Percentiles rank a stretch among this genome's conserved stretches.
These are phyloP conservation scores for Bombus soroeensis DNA, from an alignment of 1,140 invertebrate genomes.

Conservation along the genomic window DNA sequence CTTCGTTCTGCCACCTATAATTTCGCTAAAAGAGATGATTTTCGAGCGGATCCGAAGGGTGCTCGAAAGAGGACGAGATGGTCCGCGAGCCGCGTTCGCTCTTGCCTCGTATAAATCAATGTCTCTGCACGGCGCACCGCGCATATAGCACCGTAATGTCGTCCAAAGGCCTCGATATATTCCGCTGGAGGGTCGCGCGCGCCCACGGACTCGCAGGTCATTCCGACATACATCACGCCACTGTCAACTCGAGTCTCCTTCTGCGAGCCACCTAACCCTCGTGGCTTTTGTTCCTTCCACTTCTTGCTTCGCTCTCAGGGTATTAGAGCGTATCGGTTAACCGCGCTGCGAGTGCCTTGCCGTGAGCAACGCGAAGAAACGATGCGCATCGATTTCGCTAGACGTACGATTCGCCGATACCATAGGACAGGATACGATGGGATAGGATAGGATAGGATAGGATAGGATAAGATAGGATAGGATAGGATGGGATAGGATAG, in stretches of 20 bases:
- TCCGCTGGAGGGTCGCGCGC: conserved; percentile 56
- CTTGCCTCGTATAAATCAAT: conserved; percentile 71
- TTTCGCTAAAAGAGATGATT: conserved; percentile 47
- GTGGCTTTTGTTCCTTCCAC: background rate
- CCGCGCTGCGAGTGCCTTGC: no score
- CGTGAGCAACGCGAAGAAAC: no score
- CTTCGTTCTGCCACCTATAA: conserved; percentile 9
- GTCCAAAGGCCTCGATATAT: conserved; percentile 67
- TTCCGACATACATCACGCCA: conserved; percentile 57
- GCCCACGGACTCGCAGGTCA: conserved; percentile 59
- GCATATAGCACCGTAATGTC: conserved; percentile 66
- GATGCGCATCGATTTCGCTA: no score
- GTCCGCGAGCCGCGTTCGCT: conserved; percentile 44
- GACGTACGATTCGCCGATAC: no score
- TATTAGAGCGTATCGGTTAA: no score
- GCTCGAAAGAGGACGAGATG: conserved; percentile 36
- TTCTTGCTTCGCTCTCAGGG: background rate
- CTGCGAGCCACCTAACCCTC: conserved; percentile 5
- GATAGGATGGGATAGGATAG: no score
- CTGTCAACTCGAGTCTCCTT: conserved; percentile 53
- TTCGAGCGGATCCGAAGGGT: conserved; percentile 34
- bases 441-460: no score
- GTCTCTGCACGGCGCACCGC: conserved; percentile 65
- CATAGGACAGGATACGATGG: no score
- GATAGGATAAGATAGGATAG: no score